These are phyloP conservation scores for Amblyraja radiata DNA, from an alignment of 2,797 vertebrate species.

Conservation along the genomic window DNA sequence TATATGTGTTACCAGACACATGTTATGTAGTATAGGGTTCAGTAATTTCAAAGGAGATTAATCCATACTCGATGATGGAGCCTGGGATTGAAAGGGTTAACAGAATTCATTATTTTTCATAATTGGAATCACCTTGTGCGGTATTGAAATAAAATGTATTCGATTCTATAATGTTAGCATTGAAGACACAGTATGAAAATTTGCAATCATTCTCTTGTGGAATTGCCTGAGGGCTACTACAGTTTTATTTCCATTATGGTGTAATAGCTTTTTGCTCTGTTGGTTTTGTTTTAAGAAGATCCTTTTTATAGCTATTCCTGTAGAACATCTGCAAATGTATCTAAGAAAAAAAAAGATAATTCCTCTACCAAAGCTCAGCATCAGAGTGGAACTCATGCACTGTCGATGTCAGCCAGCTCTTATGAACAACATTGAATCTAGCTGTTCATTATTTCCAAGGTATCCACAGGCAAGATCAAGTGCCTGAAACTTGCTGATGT, in stretches of 20 bases:
- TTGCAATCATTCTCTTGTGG: conserved; percentile 5
- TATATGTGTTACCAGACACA: background rate
- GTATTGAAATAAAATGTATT: conserved; percentile 19
- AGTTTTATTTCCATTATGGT: conserved; percentile 41
- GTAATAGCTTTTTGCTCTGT: conserved; percentile 55
- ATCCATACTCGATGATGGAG: background rate
- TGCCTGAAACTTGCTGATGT: conserved; percentile 46
- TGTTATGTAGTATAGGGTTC: background rate
- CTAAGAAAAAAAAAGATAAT: conserved; percentile 52
- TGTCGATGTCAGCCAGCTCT: conserved; percentile 45
- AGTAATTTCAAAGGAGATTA: background rate
- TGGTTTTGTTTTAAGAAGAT: conserved; percentile 52
- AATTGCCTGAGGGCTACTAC: conserved; percentile 30
- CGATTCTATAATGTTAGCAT: conserved; percentile 2
- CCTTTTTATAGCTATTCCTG: conserved; percentile 46
- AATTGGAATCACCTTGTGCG: background rate
- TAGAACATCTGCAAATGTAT: conserved; percentile 58
- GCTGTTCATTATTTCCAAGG: conserved; percentile 52
- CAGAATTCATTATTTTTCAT: background rate
- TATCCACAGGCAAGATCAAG: conserved; percentile 37
- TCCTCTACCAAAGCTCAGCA: conserved; percentile 51
- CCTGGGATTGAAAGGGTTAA: background rate
- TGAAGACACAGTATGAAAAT: conserved; percentile 24
- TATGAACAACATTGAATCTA: conserved; percentile 57
- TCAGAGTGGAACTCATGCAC: conserved; percentile 43